Evolutionary conservation across 2,113 vertebrate genomes (phyloP).

Genomic region (Phalacrocorax pelagicus): DNA sequence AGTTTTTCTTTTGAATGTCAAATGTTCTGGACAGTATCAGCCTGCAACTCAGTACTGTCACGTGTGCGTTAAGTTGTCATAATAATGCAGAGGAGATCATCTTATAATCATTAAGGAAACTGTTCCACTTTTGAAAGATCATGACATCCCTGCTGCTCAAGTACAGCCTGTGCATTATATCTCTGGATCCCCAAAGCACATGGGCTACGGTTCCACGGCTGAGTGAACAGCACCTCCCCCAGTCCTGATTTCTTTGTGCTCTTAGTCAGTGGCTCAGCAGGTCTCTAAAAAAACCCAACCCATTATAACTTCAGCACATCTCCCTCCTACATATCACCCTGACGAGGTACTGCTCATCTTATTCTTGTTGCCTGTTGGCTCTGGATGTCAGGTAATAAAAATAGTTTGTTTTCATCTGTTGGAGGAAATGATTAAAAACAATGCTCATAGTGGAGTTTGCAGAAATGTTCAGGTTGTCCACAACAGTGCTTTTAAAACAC

Average conservation of each 20-base stretch:
- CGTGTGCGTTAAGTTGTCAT: background rate
- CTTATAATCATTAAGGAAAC: background rate
- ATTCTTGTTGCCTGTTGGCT: background rate
- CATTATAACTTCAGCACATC: background rate
- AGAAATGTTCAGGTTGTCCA: background rate
- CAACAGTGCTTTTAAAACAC: background rate
- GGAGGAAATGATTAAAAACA: background rate
- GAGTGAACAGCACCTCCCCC: background rate
- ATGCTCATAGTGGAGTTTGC: background rate
- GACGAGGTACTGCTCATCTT: background rate
- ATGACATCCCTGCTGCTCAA: background rate
- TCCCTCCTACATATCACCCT: background rate
- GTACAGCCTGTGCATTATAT: background rate
- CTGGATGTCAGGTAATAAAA: background rate
- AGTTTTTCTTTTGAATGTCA: background rate
- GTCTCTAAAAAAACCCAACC: background rate
- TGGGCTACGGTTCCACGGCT: background rate
- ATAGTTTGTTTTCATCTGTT: background rate
- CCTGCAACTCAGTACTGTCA: background rate
- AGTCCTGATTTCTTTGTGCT: background rate
- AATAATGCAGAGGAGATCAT: background rate
- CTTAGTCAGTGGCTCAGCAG: background rate
- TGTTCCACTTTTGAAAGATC: background rate
- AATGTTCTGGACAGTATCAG: background rate
- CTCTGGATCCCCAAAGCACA: background rate